Percentiles rank a stretch among this genome's conserved stretches.
Evolutionary conservation across 2,113 vertebrate species (phyloP).

Genomic region (Stercorarius parasiticus): DNA sequence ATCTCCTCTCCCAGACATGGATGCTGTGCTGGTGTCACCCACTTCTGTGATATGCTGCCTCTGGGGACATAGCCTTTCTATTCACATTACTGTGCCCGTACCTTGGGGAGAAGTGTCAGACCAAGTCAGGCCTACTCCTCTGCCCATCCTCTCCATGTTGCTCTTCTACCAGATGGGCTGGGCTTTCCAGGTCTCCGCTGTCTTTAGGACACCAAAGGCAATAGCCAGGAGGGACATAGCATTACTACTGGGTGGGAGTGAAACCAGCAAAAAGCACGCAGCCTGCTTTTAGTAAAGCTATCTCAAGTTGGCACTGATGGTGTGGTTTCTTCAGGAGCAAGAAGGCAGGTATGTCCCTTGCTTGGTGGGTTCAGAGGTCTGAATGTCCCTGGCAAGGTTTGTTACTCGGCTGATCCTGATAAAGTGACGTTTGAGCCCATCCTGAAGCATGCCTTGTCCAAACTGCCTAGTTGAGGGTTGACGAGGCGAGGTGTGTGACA

Average conservation of each 20-base stretch:
- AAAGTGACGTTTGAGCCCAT: not conserved
- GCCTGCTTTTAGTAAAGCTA: not conserved
- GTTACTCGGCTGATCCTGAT: not conserved
- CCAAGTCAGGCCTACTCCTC: not conserved
- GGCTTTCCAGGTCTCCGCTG: not conserved
- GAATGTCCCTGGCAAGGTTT: not conserved
- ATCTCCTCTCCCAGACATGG: not conserved
- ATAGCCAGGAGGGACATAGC: not conserved
- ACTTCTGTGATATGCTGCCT: not conserved
- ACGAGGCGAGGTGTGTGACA: slow-evolving; percentile 33
- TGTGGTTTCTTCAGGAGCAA: not conserved
- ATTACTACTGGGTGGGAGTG: not conserved
- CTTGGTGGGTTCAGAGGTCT: not conserved
- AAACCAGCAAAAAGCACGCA: not conserved
- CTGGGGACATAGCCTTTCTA: not conserved
- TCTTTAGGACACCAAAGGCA: not conserved
- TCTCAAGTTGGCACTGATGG: not conserved
- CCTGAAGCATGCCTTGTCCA: not conserved
- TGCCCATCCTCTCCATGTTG: not conserved
- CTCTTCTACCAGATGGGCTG: not conserved
- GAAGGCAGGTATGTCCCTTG: not conserved
- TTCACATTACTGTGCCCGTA: not conserved
- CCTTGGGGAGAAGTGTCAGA: not conserved
- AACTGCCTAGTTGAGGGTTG: slow-evolving; percentile 28
- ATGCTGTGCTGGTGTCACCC: not conserved